Conservation (phyloP, 2,797 vertebrate genomes). For the Neostethus bicornis region DNA sequence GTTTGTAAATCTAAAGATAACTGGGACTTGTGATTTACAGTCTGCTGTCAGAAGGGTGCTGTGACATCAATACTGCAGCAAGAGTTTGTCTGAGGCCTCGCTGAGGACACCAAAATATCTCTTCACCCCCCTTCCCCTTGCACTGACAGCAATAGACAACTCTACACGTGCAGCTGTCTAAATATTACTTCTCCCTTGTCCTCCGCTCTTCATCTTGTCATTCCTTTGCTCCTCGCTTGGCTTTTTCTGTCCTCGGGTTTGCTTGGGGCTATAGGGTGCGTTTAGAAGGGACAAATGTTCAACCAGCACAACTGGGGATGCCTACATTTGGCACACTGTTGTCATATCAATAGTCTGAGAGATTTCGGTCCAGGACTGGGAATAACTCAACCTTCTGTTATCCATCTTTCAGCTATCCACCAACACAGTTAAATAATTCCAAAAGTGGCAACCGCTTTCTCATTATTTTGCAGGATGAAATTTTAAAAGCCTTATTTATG, state of each 20-base stretch:
- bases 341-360: constrained; percentile 43
- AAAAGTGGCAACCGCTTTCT: constrained; percentile 42
- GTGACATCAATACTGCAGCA: constrained; percentile 70
- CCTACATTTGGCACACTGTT: constrained; percentile 63
- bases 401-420: constrained; percentile 30
- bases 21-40: constrained; percentile 58
- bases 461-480: constrained; percentile 44
- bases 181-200: constrained; percentile 76
- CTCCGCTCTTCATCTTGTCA: constrained; percentile 55
- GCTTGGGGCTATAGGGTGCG: constrained; percentile 55
- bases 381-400: constrained; percentile 59
- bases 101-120: constrained; percentile 61
- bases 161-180: constrained; percentile 82
- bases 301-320: constrained; percentile 55
- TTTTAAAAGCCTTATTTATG: constrained; percentile 55
- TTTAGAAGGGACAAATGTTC: constrained; percentile 65
- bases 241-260: constrained; percentile 49
- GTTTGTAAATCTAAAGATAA: constrained; percentile 60
- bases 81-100: constrained; percentile 56
- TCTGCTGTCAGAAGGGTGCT: constrained; percentile 50
- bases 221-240: constrained; percentile 32
- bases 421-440: constrained; percentile 46
- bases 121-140: constrained; percentile 9
- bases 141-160: constrained; percentile 58
- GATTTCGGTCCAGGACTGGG: constrained; percentile 26